Percentiles rank a stretch among this genome's conserved stretches.
phyloP scores from a whole-genome alignment of 2,888 invertebrate species.

The Eurois occulta region DNA sequence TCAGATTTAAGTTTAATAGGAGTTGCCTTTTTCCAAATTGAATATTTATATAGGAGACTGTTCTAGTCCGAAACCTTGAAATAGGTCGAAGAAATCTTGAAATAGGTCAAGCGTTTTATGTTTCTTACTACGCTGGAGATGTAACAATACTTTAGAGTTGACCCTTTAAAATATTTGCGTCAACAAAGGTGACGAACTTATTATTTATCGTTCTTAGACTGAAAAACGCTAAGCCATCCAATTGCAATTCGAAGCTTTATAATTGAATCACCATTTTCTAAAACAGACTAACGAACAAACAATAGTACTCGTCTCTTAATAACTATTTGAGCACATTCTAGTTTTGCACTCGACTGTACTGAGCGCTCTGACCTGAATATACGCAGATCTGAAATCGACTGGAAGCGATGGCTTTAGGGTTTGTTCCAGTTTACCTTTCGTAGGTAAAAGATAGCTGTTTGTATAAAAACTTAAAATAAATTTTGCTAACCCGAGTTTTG shows the following conservation, averaged over 20 bases:
- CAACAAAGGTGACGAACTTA: neutral
- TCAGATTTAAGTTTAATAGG: neutral
- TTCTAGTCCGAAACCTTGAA: neutral
- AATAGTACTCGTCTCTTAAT: slow-evolving; percentile 44
- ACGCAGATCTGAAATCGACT: slow-evolving; percentile 56
- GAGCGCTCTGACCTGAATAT: slow-evolving; percentile 59
- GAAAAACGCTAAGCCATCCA: neutral
- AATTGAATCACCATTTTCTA: slow-evolving; percentile 16
- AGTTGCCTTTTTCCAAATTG: neutral
- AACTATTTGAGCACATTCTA: slow-evolving; percentile 50
- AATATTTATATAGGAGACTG: neutral
- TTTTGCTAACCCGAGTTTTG: neutral
- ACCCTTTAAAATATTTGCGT: neutral
- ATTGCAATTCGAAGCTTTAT: neutral
- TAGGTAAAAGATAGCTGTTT: neutral
- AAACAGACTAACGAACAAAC: slow-evolving; percentile 43
- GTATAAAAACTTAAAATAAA: neutral
- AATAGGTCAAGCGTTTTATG: neutral
- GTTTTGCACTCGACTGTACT: slow-evolving; percentile 51
- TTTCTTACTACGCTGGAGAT: neutral
- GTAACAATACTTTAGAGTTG: neutral
- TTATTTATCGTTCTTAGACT: neutral
- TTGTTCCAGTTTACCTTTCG: slow-evolving; percentile 29
- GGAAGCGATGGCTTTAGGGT: slow-evolving; percentile 49
- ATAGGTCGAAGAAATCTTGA: neutral